Conservation (phyloP, 2,113 vertebrate species). For the Caloenas nicobarica region DNA sequence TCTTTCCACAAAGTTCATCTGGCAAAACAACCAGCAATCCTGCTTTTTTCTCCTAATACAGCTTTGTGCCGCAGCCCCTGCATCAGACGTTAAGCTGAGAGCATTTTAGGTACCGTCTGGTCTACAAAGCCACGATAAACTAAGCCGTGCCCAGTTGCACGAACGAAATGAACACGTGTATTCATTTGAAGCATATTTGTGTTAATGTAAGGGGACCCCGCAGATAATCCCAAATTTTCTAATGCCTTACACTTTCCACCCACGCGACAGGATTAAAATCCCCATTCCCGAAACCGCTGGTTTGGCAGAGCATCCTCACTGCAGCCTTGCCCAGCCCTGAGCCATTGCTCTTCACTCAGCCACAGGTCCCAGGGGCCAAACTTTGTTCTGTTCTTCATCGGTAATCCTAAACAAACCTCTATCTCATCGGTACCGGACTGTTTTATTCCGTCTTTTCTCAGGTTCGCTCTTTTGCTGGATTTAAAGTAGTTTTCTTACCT, state of each 20-base stretch:
- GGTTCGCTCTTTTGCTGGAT: rapidly evolving
- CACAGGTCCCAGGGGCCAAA: background rate
- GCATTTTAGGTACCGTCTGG: background rate
- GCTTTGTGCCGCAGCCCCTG: background rate
- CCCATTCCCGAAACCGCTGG: background rate
- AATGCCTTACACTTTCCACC: background rate
- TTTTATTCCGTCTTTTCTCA: background rate
- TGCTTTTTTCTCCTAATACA: background rate
- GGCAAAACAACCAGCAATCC: background rate
- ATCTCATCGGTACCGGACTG: background rate
- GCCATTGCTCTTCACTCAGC: background rate
- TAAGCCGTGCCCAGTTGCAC: background rate
- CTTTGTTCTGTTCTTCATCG: background rate
- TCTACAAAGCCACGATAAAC: background rate
- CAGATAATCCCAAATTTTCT: background rate
- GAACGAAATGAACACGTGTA: background rate
- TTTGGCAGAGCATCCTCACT: background rate
- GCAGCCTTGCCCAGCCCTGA: rapidly evolving
- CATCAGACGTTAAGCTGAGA: background rate
- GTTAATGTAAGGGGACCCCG: background rate
- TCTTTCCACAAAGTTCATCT: background rate
- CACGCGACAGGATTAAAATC: background rate
- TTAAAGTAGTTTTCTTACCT: background rate
- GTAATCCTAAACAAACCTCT: background rate
- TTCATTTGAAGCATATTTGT: background rate